phyloP scores from a whole-genome alignment of 2,797 vertebrate genomes.

The Glyptemys insculpta region DNA sequence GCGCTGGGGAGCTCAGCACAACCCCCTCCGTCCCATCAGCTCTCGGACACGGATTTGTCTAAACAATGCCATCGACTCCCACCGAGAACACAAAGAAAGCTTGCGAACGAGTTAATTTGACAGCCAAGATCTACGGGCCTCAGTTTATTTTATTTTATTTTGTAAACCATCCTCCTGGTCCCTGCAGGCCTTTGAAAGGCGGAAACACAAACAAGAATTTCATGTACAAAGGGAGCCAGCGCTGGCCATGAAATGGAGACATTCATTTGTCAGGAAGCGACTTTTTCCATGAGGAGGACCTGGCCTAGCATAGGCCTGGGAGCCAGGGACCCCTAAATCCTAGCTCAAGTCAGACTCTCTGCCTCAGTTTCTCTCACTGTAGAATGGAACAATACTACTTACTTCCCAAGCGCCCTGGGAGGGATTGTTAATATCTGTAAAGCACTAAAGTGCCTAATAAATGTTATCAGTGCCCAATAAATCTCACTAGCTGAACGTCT shows the following conservation, averaged over 20 bases:
- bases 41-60: fast-evolving
- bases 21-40: background rate
- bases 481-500: background rate
- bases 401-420: background rate
- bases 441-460: background rate
- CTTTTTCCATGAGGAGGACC: background rate
- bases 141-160: background rate
- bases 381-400: background rate
- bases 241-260: background rate
- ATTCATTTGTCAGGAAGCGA: background rate
- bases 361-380: fast-evolving
- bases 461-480: background rate
- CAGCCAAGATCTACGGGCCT: background rate
- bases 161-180: background rate
- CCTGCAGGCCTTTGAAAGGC: background rate
- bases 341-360: background rate
- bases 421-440: background rate
- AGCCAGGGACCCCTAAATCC: background rate
- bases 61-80: background rate
- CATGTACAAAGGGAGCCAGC: background rate
- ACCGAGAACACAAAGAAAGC: background rate
- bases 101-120: too few species aligned
- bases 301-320: background rate
- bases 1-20: background rate
- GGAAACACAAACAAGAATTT: background rate